Evolutionary conservation across 2,113 vertebrate genomes (phyloP), one percentile per base, ranked within the genome.

Genomic region (Cygnus buccinator): DNA sequence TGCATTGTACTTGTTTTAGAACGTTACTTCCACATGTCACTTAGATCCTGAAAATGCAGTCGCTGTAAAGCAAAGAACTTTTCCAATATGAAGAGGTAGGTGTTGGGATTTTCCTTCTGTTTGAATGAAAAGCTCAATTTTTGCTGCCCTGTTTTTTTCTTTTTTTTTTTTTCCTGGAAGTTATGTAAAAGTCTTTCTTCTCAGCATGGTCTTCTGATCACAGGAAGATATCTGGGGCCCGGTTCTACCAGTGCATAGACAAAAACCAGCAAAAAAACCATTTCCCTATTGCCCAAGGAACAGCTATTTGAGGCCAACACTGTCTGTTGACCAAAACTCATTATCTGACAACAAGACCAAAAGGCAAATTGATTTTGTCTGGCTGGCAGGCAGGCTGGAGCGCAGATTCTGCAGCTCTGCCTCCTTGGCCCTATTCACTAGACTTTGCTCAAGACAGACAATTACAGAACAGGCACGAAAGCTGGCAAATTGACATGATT

Each of bases 21-120:
- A 93, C 4, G 25, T 81, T 96, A 79, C 33, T 91, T 95, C 52
- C 39, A 81, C 79, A 79, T 93, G 72, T 95, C 73, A 81, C 90
- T 96, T 97, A 81, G 65, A 80, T 59, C 21, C 63, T 78, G 76
- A 78, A 72, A 0, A 4, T 70, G 66, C 8, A 6, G 89, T 77
- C 46, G 82, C 66, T 77, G 80, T 93, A 89, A 10, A 11, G 73
- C 80, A 91, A 82, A 78, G 35, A 76, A 90, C 87, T 77, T 95
- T 91, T 90, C 31, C 75, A 73, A 50, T 84, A 86, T 35, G 15
- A 94, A 94, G 77, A 35, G 37, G 19, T 44, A 63, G 66, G 15
- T 84, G n/a, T 87, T 66, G 41, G 18, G 68, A 26, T 65, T 91
- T 85, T 90, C 46, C 33, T 66, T 63, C 52, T 75, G 50, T 75